Conservation (phyloP, 2,797 vertebrate species). For the Scomberomorus guttatus region DNA sequence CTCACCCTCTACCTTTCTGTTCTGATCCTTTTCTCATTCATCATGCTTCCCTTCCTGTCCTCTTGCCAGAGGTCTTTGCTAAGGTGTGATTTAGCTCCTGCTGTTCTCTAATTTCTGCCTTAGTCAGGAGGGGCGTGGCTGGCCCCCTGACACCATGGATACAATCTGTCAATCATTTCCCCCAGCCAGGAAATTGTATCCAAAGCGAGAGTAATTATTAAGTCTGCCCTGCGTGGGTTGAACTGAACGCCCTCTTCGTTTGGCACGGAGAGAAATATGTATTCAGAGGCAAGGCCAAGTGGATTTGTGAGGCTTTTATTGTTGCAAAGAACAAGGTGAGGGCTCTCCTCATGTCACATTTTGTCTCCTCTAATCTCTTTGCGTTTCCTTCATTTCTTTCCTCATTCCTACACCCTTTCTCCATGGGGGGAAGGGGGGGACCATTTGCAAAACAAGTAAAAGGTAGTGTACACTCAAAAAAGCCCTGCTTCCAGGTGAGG, state of each 20-base stretch:
- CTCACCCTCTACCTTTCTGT: conserved; percentile 77
- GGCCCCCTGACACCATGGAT: conserved; percentile 80
- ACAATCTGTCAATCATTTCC: conserved; percentile 85
- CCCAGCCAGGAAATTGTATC: conserved; percentile 79
- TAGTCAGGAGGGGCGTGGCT: conserved; percentile 82
- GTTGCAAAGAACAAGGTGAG: conserved; percentile 52
- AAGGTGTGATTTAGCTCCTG: conserved; percentile 85
- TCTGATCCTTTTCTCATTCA: conserved; percentile 80
- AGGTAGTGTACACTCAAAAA: too few relatives aligned
- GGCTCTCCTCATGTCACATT: conserved; percentile 53
- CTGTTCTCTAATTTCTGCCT: conserved; percentile 84
- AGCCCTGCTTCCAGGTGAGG: too few relatives aligned
- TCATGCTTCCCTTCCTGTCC: conserved; percentile 81
- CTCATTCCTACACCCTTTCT: conserved; percentile 22
- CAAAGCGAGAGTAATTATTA: conserved; percentile 84
- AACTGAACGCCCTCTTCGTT: conserved; percentile 71
- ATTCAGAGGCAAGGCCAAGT: conserved; percentile 58
- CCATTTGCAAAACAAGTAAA: too few relatives aligned
- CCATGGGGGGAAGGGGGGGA: too few relatives aligned
- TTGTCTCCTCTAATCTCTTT: conserved; percentile 48
- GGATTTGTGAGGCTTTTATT: conserved; percentile 62
- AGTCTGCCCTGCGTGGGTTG: conserved; percentile 80
- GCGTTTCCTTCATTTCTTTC: conserved; percentile 23
- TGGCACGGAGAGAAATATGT: conserved; percentile 59
- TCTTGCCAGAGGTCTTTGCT: conserved; percentile 82